Conservation (phyloP, 35 echinoderm and acorn worm species). For the Lytechinus pictus region DNA sequence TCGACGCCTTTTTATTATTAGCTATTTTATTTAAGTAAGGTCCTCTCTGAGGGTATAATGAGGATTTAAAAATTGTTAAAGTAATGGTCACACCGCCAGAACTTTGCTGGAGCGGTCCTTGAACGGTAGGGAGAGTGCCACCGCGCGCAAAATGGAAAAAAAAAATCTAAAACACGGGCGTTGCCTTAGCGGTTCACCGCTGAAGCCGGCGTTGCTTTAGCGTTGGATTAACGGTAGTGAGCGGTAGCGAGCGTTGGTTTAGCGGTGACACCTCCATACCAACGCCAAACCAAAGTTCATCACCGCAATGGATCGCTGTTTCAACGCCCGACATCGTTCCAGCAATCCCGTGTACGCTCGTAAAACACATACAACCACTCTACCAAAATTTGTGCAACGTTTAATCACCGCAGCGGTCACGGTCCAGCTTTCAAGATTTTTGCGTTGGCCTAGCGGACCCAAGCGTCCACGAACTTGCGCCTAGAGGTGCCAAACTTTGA, state of each 20-base stretch:
- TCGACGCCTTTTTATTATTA: no score
- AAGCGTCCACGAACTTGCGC: constrained; percentile 39
- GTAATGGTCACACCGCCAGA: no score
- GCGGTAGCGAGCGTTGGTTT: constrained; percentile 34
- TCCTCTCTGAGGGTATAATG: no score
- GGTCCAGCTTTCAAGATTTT: constrained; percentile 35
- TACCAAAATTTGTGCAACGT: constrained; percentile 29
- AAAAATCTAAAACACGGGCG: constrained; percentile 16
- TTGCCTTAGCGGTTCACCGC: constrained; percentile 37
- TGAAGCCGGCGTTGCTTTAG: constrained; percentile 41
- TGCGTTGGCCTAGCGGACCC: constrained; percentile 34
- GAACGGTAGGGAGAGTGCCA: no score
- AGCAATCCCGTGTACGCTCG: constrained; percentile 32
- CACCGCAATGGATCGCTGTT: constrained; percentile 32
- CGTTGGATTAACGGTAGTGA: constrained; percentile 42
- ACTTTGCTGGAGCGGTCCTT: no score
- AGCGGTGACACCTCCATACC: constrained; percentile 18
- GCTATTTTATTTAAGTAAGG: no score
- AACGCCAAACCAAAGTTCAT: constrained; percentile 46
- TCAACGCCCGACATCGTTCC: constrained; percentile 34
- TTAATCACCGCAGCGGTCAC: constrained; percentile 18
- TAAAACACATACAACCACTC: constrained; percentile 37
- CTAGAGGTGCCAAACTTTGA: constrained; percentile 21
- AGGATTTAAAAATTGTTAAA: no score
- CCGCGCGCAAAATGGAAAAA: no score